Conservation (phyloP, 1,140 invertebrate genomes). For the Drosophila biarmipes region DNA sequence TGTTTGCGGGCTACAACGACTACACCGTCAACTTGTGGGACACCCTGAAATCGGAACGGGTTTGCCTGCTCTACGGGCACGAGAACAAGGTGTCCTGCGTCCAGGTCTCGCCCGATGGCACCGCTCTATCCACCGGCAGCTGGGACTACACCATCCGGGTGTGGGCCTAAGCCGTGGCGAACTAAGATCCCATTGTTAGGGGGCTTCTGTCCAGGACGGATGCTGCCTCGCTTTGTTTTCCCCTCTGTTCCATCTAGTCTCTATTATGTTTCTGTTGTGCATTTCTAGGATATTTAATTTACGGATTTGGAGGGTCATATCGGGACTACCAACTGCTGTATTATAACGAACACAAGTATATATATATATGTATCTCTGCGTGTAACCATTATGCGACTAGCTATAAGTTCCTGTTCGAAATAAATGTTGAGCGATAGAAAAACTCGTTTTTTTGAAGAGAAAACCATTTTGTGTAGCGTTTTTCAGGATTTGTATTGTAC, state of each 20-base stretch:
- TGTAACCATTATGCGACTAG: constrained; percentile 65
- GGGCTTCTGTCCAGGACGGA: constrained; percentile 8
- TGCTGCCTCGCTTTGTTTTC: constrained; percentile 5
- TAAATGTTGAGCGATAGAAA: constrained; percentile 70
- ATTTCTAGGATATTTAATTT: constrained; percentile 19
- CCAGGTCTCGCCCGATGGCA: constrained; percentile 98
- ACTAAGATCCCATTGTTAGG: constrained; percentile 6
- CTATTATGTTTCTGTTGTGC: constrained; percentile 18
- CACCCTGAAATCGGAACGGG: constrained; percentile 95
- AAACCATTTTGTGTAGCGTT: neutral
- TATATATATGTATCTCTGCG: constrained; percentile 36
- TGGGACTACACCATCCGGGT: constrained; percentile 99
- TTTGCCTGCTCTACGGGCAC: constrained; percentile 97
- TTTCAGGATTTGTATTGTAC: constrained; percentile 3
- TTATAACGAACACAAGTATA: constrained; percentile 28
- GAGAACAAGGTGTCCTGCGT: constrained; percentile 98
- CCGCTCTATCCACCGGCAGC: constrained; percentile 97
- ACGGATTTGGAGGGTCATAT: constrained; percentile 15
- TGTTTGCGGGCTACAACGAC: constrained; percentile 99
- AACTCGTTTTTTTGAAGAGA: neutral
- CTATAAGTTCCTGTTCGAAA: constrained; percentile 78
- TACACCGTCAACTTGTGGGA: constrained; percentile 99
- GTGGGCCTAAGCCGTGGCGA: constrained; percentile 71
- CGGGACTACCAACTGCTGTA: constrained; percentile 35
- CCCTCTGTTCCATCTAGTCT: constrained; percentile 13